Percentiles rank a stretch among this genome's conserved stretches.
Conservation (phyloP, 2,113 vertebrate genomes). For the Psilopogon haemacephalus region DNA sequence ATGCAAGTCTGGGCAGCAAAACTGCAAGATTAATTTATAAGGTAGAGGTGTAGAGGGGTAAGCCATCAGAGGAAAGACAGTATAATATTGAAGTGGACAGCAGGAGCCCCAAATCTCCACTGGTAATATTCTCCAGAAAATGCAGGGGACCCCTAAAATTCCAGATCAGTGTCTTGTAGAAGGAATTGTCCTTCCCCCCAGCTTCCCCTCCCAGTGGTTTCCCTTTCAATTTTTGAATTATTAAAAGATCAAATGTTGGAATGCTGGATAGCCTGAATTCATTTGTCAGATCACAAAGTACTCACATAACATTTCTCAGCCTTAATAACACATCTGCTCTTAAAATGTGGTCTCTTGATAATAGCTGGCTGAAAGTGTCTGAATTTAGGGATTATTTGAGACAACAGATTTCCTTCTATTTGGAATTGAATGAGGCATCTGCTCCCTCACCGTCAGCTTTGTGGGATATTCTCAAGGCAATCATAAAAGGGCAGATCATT, state of each 20-base stretch:
- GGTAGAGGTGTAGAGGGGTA: neutral
- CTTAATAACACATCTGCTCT: conserved; percentile 87
- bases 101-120: neutral
- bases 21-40: accelerated
- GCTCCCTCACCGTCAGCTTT: conserved; percentile 79
- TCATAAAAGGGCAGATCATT: conserved; percentile 83
- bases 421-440: conserved; percentile 84
- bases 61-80: neutral
- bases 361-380: conserved; percentile 86
- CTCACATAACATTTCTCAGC: conserved; percentile 85
- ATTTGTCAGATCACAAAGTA: conserved; percentile 86
- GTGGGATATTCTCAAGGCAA: conserved; percentile 80
- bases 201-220: neutral
- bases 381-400: conserved; percentile 87
- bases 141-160: neutral
- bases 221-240: conserved; percentile 74
- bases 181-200: neutral
- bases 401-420: conserved; percentile 87
- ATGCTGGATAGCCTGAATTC: conserved; percentile 78
- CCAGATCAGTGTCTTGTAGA: neutral
- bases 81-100: neutral
- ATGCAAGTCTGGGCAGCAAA: neutral
- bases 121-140: neutral
- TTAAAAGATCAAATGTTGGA: conserved; percentile 79
- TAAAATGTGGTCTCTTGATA: conserved; percentile 86